Evolutionary conservation across 1,140 invertebrate species (phyloP).

Genomic region (Eciton burchellii): DNA sequence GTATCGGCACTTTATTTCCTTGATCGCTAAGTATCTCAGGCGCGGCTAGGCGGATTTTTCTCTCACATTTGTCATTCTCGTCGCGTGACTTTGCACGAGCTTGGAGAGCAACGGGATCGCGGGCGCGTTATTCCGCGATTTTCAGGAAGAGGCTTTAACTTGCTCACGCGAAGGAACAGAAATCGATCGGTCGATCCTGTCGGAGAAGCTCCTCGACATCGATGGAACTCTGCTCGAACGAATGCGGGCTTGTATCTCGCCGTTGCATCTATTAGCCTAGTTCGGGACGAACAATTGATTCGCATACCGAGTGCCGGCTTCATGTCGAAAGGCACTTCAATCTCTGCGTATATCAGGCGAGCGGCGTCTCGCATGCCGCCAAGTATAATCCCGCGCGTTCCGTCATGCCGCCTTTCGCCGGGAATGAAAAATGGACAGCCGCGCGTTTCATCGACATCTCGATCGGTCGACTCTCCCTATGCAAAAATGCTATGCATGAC

Average conservation of each 20-base stretch:
- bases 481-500: slow-evolving; percentile 41
- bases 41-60: too few relatives aligned
- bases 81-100: too few relatives aligned
- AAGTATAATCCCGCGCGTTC: slow-evolving; percentile 24
- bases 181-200: not conserved
- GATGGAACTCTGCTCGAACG: slow-evolving; percentile 1
- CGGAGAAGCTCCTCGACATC: not conserved
- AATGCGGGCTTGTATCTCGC: slow-evolving; percentile 34
- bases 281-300: slow-evolving; percentile 67
- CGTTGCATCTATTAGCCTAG: slow-evolving; percentile 61
- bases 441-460: slow-evolving; percentile 43
- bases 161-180: too few relatives aligned
- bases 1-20: not conserved
- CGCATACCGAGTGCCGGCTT: slow-evolving; percentile 36
- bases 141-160: not conserved
- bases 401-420: slow-evolving; percentile 22
- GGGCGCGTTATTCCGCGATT: too few relatives aligned
- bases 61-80: not conserved
- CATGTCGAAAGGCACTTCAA: slow-evolving; percentile 48
- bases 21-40: too few relatives aligned
- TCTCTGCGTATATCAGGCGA: not conserved
- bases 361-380: slow-evolving; percentile 8
- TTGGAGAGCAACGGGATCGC: too few relatives aligned
- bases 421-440: slow-evolving; percentile 49
- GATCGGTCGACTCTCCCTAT: slow-evolving; percentile 30